Base-by-base conservation (phyloP, 2,113 vertebrate genomes). In the Cyprinodon brontotheroides region DNA sequence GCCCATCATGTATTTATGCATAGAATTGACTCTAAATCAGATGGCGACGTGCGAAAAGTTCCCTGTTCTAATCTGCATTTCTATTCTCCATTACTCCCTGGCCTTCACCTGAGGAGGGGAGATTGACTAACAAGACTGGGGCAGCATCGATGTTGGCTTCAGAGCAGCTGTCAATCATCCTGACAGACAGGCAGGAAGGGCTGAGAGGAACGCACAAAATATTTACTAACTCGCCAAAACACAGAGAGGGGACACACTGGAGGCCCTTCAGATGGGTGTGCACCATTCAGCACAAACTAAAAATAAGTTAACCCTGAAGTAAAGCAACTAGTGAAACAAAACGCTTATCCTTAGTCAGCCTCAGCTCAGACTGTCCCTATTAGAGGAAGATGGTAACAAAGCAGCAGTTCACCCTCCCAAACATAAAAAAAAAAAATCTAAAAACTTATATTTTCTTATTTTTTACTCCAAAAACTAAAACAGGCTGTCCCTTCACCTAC, bases 1-100 rank as follows among this genome's bases (percentile, higher is more conserved):
- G 80, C 82, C 89, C 88, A 83, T 93, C 88, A 90, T 91, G 93
- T 94, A 93, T 93, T 93, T 93, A 94, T 94, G 93, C 94, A 93
- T 93, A 91, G 92, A 86, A 91, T 88, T 91, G 90, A 91, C 91
- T 93, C 91, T 89, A 90, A 93, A 93, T 93, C 90, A 89, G 91
- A 79, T 88, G 91, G 81, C 89, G 89, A 90, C 87, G 88, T 79
- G 88, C 79, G 70, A 86, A 89, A 89, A 90, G 84, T 91, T 91
- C 85, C 86, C 86, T 80, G 86, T 86, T 87, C 85, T 90, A 81
- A 92, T 93, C 88, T 93, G 92, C 90, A 93, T 93, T 91, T 93
- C 87, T 87, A 92, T 89, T 88, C 86, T 80, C 86, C 61, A 91
- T 91, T 89, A 90, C 91, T 67, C 38, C 80, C 47, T 66, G 90